Percentiles rank a stretch among this genome's conserved stretches.
Evolutionary conservation across 2,888 invertebrate genomes (phyloP).

Genomic region (Drosophila formosana): DNA sequence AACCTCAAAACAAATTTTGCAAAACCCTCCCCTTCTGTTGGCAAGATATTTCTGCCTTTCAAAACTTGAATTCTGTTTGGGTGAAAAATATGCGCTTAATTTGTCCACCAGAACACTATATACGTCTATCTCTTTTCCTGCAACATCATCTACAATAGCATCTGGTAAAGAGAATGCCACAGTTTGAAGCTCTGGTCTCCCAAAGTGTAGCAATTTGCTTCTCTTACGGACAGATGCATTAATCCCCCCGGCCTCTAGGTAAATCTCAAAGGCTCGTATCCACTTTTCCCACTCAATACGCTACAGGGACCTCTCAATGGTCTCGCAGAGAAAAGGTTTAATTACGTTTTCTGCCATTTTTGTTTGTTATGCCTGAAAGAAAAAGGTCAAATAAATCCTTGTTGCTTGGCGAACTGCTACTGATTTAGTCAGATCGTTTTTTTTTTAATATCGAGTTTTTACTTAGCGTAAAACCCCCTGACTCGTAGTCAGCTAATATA

Average conservation of each 20-base stretch:
- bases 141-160: slow-evolving; percentile 3
- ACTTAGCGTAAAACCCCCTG: too few species aligned
- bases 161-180: slow-evolving; percentile 1
- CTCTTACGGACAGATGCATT: neutral
- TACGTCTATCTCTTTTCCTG: slow-evolving; percentile 1
- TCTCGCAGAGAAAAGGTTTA: neutral
- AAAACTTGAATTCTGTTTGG: slow-evolving; percentile 6
- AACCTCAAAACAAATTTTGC: neutral
- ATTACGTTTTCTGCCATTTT: neutral
- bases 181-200: neutral
- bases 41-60: neutral
- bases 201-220: neutral
- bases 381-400: neutral
- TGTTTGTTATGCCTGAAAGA: neutral
- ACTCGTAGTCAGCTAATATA: too few species aligned
- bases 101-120: neutral
- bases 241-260: too few species aligned
- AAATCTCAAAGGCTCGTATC: too few species aligned
- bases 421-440: neutral
- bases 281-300: neutral
- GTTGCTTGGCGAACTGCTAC: neutral
- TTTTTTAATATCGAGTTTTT: too few species aligned
- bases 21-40: neutral
- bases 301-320: neutral
- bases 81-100: neutral